These are phyloP conservation scores for Cichladusa arquata DNA, from an alignment of 2,113 vertebrate species.

Conservation along the genomic window DNA sequence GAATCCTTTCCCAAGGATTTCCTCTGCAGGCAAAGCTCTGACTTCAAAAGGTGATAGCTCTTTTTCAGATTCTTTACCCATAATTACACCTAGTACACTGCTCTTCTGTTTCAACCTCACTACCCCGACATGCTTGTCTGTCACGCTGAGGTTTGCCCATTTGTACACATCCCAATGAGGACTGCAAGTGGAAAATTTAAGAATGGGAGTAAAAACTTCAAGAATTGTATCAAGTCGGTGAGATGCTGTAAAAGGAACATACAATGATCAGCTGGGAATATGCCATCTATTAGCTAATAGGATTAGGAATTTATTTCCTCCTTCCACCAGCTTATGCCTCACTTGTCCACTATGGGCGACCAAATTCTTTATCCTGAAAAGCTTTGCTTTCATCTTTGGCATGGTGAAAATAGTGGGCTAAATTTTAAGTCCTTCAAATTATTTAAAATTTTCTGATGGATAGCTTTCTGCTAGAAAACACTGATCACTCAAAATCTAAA, in stretches of 20 bases:
- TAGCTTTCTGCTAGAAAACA: not conserved
- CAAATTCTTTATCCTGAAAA: not conserved
- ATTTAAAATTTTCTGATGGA: not conserved
- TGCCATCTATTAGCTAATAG: slow-evolving; percentile 3
- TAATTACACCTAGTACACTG: not conserved
- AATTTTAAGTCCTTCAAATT: not conserved
- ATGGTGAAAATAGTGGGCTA: not conserved
- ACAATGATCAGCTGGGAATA: not conserved
- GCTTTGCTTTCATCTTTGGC: not conserved
- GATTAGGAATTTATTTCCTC: slow-evolving; percentile 17
- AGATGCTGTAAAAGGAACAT: not conserved
- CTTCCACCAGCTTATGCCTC: not conserved
- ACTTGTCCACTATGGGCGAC: not conserved
- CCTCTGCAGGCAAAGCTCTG: not conserved
- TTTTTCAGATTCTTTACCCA: not conserved
- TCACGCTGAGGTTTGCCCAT: not conserved
- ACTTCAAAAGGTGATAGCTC: not conserved
- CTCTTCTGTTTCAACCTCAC: not conserved
- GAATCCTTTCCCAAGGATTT: slow-evolving; percentile 13
- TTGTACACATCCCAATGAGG: not conserved
- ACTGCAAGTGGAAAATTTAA: not conserved
- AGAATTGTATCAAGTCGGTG: not conserved
- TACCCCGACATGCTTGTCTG: fast-evolving
- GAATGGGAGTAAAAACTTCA: not conserved
- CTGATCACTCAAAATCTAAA: not conserved